phyloP scores from a whole-genome alignment of 2,797 vertebrate species.

The Buphagus erythrorhynchus region DNA sequence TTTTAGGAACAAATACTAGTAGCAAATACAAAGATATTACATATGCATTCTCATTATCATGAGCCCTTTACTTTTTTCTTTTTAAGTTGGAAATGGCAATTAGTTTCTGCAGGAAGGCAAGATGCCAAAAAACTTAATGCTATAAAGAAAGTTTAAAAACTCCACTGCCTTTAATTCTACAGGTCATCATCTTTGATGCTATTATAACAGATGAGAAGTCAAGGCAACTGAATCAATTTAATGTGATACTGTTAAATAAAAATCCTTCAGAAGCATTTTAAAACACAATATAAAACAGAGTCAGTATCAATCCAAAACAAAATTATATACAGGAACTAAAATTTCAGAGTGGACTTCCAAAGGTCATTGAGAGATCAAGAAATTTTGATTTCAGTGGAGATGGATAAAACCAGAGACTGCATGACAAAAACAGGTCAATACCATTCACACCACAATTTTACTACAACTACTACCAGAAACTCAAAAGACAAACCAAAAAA shows the following conservation, averaged over 20 bases:
- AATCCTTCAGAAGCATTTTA: not conserved
- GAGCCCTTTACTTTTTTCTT: not conserved
- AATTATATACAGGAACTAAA: not conserved
- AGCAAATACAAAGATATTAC: not conserved
- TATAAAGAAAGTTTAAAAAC: not conserved
- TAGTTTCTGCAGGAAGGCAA: not conserved
- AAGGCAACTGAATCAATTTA: not conserved
- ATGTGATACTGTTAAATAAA: not conserved
- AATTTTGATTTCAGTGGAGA: not conserved
- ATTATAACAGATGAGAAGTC: not conserved
- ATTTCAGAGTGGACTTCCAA: not conserved
- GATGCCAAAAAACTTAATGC: not conserved
- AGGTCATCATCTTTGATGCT: not conserved
- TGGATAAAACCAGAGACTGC: not conserved
- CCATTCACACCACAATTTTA: not conserved
- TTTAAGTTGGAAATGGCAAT: not conserved
- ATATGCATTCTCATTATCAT: not conserved
- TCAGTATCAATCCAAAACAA: not conserved
- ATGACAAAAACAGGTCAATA: not conserved
- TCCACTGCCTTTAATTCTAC: not conserved
- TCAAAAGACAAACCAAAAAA: not conserved
- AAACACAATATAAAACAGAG: not conserved
- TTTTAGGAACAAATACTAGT: not conserved
- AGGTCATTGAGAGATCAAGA: not conserved
- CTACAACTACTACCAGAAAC: not conserved